phyloP scores from a whole-genome alignment of 2,888 invertebrate species.

The Drosophila suboccidentalis region DNA sequence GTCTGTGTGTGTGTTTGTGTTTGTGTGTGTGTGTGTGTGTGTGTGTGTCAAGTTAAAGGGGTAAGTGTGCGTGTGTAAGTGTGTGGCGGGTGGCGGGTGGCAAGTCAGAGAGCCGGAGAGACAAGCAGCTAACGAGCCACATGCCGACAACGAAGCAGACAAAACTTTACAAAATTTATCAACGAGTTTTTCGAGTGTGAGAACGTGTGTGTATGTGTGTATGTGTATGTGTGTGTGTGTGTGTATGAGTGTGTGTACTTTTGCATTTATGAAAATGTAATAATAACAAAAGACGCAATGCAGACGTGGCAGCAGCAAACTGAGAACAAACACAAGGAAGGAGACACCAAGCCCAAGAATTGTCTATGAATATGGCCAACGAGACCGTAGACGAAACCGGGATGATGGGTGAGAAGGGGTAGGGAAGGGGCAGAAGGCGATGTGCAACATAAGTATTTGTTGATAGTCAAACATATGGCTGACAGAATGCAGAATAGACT shows the following conservation, averaged over 20 bases:
- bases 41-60: slow-evolving; percentile 2
- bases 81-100: not conserved
- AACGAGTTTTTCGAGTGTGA: slow-evolving; percentile 44
- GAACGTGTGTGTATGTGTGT: slow-evolving; percentile 6
- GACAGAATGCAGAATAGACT: slow-evolving; percentile 53
- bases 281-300: slow-evolving; percentile 81
- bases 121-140: slow-evolving; percentile 68
- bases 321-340: slow-evolving; percentile 67
- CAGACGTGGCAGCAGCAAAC: slow-evolving; percentile 69
- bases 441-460: slow-evolving; percentile 59
- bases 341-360: slow-evolving; percentile 36
- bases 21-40: not conserved
- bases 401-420: too few relatives aligned
- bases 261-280: slow-evolving; percentile 82
- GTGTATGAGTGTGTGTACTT: slow-evolving; percentile 40
- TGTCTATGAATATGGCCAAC: slow-evolving; percentile 11
- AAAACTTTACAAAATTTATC: slow-evolving; percentile 80
- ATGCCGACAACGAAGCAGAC: slow-evolving; percentile 68
- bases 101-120: not conserved
- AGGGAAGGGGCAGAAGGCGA: slow-evolving; percentile 8
- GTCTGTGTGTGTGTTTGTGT: not conserved
- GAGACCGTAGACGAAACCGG: slow-evolving; percentile 9
- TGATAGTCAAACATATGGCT: slow-evolving; percentile 67
- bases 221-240: slow-evolving; percentile 13
- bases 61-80: not conserved